Evolutionary conservation across 2,113 vertebrate species (phyloP).

Genomic region (Cyanoderma ruficeps): DNA sequence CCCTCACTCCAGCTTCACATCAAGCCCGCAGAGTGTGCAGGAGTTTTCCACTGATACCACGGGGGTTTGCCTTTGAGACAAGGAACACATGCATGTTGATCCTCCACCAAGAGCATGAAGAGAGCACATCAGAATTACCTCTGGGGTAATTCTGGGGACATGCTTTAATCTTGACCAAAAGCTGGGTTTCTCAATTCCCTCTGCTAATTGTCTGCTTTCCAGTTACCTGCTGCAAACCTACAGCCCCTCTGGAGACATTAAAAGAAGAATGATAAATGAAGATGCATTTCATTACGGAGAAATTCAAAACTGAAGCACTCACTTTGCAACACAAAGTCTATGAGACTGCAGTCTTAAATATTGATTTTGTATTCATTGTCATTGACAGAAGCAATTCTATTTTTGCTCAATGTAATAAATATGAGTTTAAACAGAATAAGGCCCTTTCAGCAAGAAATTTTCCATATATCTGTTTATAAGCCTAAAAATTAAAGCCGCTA

Average conservation of each 20-base stretch:
- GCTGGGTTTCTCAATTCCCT: background rate
- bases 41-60: background rate
- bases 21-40: fast-evolving
- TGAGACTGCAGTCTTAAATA: constrained; percentile 65
- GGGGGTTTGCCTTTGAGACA: background rate
- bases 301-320: constrained; percentile 46
- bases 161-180: background rate
- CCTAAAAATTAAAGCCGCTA: constrained; percentile 77
- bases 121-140: background rate
- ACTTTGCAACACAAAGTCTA: background rate
- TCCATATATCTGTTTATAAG: constrained; percentile 77
- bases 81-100: background rate
- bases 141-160: background rate
- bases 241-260: constrained; percentile 1
- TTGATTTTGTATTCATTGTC: constrained; percentile 71
- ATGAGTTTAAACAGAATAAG: constrained; percentile 68
- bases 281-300: constrained; percentile 43
- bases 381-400: constrained; percentile 68
- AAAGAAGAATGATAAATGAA: constrained; percentile 59
- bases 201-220: background rate
- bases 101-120: background rate
- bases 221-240: background rate
- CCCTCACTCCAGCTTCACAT: background rate
- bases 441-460: constrained; percentile 73
- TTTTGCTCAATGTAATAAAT: constrained; percentile 70